A percentile compares a stretch with the other conserved stretches of the same genome.
Evolutionary conservation across 2,797 vertebrate genomes (phyloP).

Genomic region (Monodelphis domestica): DNA sequence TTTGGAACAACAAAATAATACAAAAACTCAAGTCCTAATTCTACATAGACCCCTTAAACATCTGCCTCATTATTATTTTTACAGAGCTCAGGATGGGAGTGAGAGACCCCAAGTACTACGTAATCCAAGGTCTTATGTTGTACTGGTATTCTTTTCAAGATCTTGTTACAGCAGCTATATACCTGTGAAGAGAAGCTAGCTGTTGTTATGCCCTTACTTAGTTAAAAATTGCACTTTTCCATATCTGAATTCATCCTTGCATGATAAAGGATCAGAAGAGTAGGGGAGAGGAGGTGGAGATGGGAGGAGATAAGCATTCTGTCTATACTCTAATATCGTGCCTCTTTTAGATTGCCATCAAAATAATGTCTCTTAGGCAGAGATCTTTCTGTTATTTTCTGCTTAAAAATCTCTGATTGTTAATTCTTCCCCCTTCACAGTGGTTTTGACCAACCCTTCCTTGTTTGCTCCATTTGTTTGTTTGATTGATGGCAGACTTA

Average conservation of each 20-base stretch:
- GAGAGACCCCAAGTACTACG: neutral
- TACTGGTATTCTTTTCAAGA: neutral
- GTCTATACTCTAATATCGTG: neutral
- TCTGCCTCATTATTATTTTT: neutral
- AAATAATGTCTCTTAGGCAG: neutral
- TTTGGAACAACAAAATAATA: neutral
- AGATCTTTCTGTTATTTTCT: neutral
- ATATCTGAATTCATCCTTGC: neutral
- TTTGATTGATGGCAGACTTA: neutral
- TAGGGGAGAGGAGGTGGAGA: neutral
- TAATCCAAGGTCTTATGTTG: neutral
- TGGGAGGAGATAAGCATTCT: neutral
- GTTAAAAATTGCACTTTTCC: constrained; percentile 10
- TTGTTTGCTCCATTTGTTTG: neutral
- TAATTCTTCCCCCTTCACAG: neutral
- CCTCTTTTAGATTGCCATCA: neutral
- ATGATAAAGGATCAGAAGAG: neutral
- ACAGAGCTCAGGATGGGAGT: neutral
- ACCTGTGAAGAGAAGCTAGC: neutral
- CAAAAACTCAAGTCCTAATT: no score
- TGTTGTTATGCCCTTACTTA: neutral
- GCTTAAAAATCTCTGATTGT: neutral
- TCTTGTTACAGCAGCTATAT: neutral
- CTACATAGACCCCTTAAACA: neutral
- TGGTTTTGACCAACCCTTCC: neutral